phyloP scores from a whole-genome alignment of 2,797 vertebrate species.

The Semotilus atromaculatus region DNA sequence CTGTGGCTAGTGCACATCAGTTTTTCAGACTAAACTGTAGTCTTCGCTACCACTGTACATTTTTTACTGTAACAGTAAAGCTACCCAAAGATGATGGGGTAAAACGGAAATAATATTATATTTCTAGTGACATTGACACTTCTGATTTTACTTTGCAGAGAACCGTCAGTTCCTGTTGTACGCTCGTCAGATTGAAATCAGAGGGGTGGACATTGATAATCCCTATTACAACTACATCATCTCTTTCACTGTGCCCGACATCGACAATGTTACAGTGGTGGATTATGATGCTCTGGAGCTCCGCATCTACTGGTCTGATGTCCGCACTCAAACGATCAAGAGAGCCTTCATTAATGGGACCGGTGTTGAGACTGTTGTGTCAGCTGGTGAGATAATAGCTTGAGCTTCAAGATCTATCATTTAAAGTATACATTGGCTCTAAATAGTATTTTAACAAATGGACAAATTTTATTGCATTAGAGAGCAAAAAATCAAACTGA shows the following conservation, averaged over 20 bases:
- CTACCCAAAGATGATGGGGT: too few species aligned
- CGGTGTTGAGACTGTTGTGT: slow-evolving; percentile 93
- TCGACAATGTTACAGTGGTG: slow-evolving; percentile 94
- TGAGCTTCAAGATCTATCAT: neutral
- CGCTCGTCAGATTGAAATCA: slow-evolving; percentile 96
- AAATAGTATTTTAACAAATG: neutral
- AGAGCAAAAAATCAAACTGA: neutral
- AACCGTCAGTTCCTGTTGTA: slow-evolving; percentile 96
- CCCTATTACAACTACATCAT: slow-evolving; percentile 99
- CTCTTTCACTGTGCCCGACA: slow-evolving; percentile 96
- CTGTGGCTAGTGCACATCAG: neutral
- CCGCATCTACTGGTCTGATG: slow-evolving; percentile 97
- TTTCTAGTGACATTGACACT: neutral
- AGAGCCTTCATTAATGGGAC: slow-evolving; percentile 97
- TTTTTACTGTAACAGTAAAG: neutral
- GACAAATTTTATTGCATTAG: neutral
- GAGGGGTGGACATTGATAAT: slow-evolving; percentile 94
- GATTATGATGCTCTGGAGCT: slow-evolving; percentile 94
- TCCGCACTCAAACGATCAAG: slow-evolving; percentile 95
- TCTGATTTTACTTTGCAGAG: slow-evolving; percentile 72
- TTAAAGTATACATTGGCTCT: too few species aligned
- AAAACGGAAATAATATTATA: neutral
- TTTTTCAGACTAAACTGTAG: slow-evolving; percentile 8
- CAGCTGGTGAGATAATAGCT: slow-evolving; percentile 83
- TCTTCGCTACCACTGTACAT: neutral